Conservation (phyloP, 2,888 invertebrate species). For the Onthophagus sagittarius region DNA sequence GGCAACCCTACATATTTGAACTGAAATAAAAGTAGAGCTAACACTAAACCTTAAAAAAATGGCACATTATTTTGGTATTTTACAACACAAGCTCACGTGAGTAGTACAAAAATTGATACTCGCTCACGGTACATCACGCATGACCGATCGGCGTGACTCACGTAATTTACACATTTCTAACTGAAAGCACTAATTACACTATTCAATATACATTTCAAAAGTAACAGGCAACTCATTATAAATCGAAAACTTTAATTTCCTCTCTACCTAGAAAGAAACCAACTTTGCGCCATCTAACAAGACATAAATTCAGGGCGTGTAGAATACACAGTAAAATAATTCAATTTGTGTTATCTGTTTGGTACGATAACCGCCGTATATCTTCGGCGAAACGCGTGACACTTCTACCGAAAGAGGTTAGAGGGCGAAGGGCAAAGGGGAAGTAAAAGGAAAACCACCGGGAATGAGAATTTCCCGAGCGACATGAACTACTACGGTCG, state of each 20-base stretch:
- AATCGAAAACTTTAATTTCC: not conserved
- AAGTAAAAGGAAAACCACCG: not conserved
- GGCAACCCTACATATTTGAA: too few species aligned
- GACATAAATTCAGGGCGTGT: not conserved
- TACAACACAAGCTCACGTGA: too few species aligned
- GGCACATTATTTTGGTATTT: too few species aligned
- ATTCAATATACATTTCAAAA: too few species aligned
- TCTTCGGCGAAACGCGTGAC: conserved; percentile 4
- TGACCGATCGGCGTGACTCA: too few species aligned
- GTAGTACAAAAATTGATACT: too few species aligned
- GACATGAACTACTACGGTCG: not conserved
- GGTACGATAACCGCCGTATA: conserved; percentile 7
- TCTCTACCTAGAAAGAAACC: not conserved
- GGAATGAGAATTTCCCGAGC: not conserved
- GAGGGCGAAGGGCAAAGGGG: not conserved
- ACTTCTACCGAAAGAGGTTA: conserved; percentile 13
- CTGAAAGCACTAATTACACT: too few species aligned
- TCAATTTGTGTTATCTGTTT: conserved; percentile 10
- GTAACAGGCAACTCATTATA: not conserved
- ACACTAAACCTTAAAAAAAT: too few species aligned
- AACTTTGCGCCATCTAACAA: not conserved
- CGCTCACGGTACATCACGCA: too few species aligned
- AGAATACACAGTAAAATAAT: not conserved
- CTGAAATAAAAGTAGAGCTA: too few species aligned
- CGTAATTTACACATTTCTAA: too few species aligned